phyloP scores from a whole-genome alignment of 2,113 vertebrate species.

The Calidris pygmaea region DNA sequence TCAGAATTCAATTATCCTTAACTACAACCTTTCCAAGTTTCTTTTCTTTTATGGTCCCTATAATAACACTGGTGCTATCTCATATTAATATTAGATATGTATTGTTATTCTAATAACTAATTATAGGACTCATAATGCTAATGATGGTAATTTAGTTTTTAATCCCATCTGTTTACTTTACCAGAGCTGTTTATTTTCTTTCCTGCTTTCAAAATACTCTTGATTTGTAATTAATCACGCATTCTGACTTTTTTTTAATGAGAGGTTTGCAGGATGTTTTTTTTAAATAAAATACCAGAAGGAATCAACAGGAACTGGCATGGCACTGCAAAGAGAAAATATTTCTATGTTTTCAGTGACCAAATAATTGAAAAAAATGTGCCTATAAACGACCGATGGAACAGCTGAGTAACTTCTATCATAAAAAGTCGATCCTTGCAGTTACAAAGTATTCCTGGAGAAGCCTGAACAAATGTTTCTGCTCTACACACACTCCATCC shows the following conservation, averaged over 20 bases:
- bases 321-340: not conserved
- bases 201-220: constrained; percentile 13
- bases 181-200: constrained; percentile 36
- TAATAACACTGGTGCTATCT: not conserved
- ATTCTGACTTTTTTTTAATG: not conserved
- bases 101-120: constrained; percentile 60
- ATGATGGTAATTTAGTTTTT: constrained; percentile 32
- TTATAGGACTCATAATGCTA: constrained; percentile 27
- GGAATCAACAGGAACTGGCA: not conserved
- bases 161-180: constrained; percentile 41
- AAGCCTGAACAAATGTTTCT: not conserved
- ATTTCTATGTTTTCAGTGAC: not conserved
- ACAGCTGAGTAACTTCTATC: not conserved
- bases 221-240: constrained; percentile 17
- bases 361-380: not conserved
- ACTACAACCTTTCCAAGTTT: not conserved
- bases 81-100: constrained; percentile 1
- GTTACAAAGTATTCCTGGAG: not conserved
- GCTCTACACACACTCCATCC: not conserved
- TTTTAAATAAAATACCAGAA: not conserved
- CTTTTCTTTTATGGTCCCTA: not conserved
- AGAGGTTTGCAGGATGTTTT: not conserved
- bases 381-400: not conserved
- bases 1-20: not conserved
- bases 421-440: not conserved